Conservation (phyloP, 2,113 vertebrate genomes). For the Cervus canadensis region DNA sequence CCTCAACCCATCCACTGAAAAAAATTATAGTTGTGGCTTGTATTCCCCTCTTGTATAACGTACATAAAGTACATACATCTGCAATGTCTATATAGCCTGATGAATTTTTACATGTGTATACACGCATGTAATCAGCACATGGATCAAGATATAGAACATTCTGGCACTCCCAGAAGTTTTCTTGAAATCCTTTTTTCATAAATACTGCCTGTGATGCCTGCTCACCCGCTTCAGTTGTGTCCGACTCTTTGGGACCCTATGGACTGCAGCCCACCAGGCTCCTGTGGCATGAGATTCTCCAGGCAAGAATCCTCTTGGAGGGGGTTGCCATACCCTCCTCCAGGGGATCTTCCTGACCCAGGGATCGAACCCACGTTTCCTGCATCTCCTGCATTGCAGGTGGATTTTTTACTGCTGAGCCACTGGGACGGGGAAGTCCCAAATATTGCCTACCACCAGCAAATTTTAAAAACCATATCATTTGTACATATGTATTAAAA, state of each 20-base stretch:
- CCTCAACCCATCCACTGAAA: neutral
- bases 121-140: neutral
- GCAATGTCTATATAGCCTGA: neutral
- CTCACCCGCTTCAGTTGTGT: neutral
- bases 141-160: slow-evolving; percentile 2
- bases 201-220: neutral
- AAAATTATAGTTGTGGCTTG: neutral
- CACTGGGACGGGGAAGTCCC: neutral
- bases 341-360: neutral
- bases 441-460: neutral
- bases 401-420: neutral
- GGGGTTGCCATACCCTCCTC: neutral
- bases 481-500: neutral
- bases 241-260: neutral
- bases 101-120: neutral
- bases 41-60: neutral
- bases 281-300: neutral
- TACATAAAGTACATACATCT: neutral
- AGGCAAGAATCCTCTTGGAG: neutral
- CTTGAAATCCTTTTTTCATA: neutral
- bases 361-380: neutral
- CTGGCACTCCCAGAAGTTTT: neutral
- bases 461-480: neutral
- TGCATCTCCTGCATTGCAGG: neutral
- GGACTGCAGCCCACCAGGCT: neutral